These are phyloP conservation scores for Cochlearius cochlearius DNA, from an alignment of 2,113 vertebrate species.

Conservation along the genomic window DNA sequence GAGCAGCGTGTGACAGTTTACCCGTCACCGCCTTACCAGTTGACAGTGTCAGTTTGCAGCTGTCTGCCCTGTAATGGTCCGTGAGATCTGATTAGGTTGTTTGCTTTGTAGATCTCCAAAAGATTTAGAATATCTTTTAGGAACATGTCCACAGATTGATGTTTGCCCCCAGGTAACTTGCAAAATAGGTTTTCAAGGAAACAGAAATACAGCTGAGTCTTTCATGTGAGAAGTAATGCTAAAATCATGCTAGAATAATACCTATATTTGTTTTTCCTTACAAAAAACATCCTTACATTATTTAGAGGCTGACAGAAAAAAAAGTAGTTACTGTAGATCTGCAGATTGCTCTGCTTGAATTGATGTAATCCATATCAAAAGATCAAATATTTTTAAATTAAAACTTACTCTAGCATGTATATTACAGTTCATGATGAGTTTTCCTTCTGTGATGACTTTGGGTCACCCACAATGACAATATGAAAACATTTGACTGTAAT, in stretches of 20 bases:
- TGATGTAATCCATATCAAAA: background rate
- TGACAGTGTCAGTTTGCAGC: slow-evolving; percentile 21
- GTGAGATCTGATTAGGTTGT: background rate
- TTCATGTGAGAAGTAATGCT: background rate
- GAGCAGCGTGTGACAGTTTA: background rate
- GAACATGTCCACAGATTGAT: background rate
- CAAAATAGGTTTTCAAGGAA: background rate
- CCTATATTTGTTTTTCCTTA: background rate
- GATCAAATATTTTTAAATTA: background rate
- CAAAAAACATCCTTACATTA: background rate
- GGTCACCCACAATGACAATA: background rate
- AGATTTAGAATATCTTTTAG: background rate
- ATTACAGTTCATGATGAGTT: background rate
- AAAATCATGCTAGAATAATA: background rate
- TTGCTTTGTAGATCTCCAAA: background rate
- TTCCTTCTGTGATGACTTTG: background rate
- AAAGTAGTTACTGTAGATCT: background rate
- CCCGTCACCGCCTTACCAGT: background rate
- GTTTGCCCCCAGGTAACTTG: background rate
- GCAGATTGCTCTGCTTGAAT: background rate
- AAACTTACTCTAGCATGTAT: background rate
- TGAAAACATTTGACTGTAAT: background rate
- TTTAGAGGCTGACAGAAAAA: background rate
- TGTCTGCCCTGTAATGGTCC: background rate
- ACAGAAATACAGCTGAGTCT: background rate